These are phyloP conservation scores for Nanger granti DNA, from an alignment of 2,113 vertebrate species.

Conservation along the genomic window DNA sequence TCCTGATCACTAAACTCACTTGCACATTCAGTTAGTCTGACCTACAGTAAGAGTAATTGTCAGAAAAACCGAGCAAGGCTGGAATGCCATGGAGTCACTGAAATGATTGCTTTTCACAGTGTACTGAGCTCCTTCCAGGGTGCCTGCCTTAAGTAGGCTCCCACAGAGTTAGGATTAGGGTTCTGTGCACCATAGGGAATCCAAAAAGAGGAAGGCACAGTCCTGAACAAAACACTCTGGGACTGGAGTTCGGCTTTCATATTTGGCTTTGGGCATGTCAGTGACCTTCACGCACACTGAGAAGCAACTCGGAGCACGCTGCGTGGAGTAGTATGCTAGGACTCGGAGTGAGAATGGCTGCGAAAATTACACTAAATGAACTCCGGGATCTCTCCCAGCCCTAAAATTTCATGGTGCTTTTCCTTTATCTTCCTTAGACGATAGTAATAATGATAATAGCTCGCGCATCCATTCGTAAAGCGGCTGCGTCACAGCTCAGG, in stretches of 20 bases:
- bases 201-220: background rate
- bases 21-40: background rate
- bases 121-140: background rate
- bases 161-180: too few relatives aligned
- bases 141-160: background rate
- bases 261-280: background rate
- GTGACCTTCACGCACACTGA: background rate
- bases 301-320: background rate
- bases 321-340: background rate
- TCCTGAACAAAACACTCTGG: background rate
- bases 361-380: background rate
- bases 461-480: background rate
- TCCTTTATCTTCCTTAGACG: background rate
- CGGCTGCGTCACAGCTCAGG: background rate
- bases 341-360: background rate
- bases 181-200: background rate
- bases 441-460: background rate
- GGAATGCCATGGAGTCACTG: background rate
- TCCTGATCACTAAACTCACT: background rate
- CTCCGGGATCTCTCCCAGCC: background rate
- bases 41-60: background rate
- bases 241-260: background rate
- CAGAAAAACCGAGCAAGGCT: background rate
- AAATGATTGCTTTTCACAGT: background rate
- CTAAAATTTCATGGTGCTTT: background rate